Evolutionary conservation across 2,797 vertebrate genomes (phyloP), one percentile per base, ranked within the genome.

Genomic region (Neoniphon sammara): DNA sequence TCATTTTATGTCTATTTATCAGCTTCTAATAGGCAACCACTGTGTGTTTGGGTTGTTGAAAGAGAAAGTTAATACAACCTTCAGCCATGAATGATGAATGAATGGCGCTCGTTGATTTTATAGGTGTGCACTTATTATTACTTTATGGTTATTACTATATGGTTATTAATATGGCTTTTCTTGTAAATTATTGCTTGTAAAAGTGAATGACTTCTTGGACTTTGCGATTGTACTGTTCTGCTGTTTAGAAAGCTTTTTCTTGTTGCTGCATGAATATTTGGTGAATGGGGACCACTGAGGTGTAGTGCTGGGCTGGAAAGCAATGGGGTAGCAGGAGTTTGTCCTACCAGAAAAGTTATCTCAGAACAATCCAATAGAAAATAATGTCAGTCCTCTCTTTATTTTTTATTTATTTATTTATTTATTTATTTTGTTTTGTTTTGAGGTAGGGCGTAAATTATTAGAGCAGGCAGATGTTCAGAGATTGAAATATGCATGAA

Each of bases 401-500:
- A 27, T 27, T 27, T 27, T 2, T 27, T 27, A 2, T 27, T 27
- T 27, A 27, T 27, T 27, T 27, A 27, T 27, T 27, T 27, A n/a
- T n/a, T n/a, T n/a, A n/a, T n/a, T n/a, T n/a, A n/a, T 27, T 27
- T 27, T 27, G 25, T 27, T 77, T 87, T 75, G 75, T 67, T 85
- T 76, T 81, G 86, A 91, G 88, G 81, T 84, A 63, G 74, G 84
- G 79, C 87, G 71, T 90, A 81, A 92, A 91, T 89, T 91, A 88
- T 91, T 86, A 78, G 89, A 84, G 89, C 81, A 85, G 17, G 90
- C 91, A 91, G 87, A 87, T 92, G 88, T 89, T 90, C 77, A 36
- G 71, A 70, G 63, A 88, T 88, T 92, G 90, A 92, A 92, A 93
- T 93, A 91, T 91, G 90, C 91, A 93, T 89, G 93, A 92, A 89